These are phyloP conservation scores for Triplophysa dalaica DNA, from an alignment of 2,113 vertebrate genomes.

Conservation along the genomic window DNA sequence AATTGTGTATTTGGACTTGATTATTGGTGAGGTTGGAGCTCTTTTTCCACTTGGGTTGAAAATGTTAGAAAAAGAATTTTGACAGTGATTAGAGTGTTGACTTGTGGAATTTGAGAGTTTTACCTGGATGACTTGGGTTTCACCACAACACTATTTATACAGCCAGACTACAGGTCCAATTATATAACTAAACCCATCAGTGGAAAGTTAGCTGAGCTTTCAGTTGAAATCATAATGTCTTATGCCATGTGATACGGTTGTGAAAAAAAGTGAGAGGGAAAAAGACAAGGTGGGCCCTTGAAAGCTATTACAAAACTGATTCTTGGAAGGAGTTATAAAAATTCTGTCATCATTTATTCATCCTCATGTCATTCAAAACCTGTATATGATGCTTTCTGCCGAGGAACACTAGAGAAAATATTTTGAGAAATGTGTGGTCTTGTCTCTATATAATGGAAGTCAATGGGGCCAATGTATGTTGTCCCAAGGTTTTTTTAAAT, in stretches of 20 bases:
- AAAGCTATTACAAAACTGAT: slow-evolving; percentile 13
- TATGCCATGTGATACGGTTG: slow-evolving; percentile 27
- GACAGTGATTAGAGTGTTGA: slow-evolving; percentile 74
- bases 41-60: slow-evolving; percentile 67
- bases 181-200: slow-evolving; percentile 56
- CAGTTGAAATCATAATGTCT: slow-evolving; percentile 16
- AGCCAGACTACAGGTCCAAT: slow-evolving; percentile 55
- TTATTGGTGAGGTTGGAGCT: slow-evolving; percentile 64
- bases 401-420: too few species aligned
- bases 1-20: slow-evolving; percentile 76
- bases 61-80: slow-evolving; percentile 65
- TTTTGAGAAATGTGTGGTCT: too few species aligned
- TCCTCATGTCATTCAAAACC: too few species aligned
- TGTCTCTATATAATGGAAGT: too few species aligned
- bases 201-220: slow-evolving; percentile 13
- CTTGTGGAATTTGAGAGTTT: slow-evolving; percentile 68
- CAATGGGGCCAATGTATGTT: too few species aligned
- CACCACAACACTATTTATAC: slow-evolving; percentile 63
- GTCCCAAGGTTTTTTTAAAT: too few species aligned
- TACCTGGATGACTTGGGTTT: slow-evolving; percentile 67
- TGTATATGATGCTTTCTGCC: too few species aligned
- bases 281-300: slow-evolving; percentile 6
- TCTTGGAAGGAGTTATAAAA: not conserved
- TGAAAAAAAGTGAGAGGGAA: not conserved
- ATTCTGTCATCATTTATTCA: too few species aligned